Evolutionary conservation across 2,888 invertebrate genomes (phyloP), one percentile per base, ranked within the genome.

Genomic region (Zygothrica quintamaculata): DNA sequence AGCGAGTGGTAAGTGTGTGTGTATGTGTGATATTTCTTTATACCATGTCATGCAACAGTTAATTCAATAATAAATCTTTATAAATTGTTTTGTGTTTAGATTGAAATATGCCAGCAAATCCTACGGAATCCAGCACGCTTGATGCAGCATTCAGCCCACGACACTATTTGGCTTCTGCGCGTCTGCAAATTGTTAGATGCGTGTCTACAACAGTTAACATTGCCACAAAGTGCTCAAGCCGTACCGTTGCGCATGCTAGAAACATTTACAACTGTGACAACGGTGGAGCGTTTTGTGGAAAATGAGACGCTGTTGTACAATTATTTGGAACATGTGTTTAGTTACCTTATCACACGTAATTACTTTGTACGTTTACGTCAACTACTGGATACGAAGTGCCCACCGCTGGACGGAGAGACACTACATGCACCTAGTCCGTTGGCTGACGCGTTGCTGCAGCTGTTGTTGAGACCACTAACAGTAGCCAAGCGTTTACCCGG

Each of bases 161-260:
- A 91, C 51, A 48, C 79, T 1, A 77, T 88, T 15, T 91, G 91
- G 91, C 46, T 89, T 47, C 84, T 91, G 65, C 88, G 91, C 1
- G 84, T 91, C 0, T 90, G 90, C 47, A 91, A 90, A 46, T 57
- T 91, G 1, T 69, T 91, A 36, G 89, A 89, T 18, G 75, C 90
- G 1, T 91, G 91, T 57, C 75, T 91, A 13, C 80, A 88, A 26
- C 91, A 91, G 65, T 56, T 91, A 26, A 77, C 87, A 1, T 72
- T 85, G 3, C 86, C 90, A 1, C 88, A 89, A 11, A 73, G 82
- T 1, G 79, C 88, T 0, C 92, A 95, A 66, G 95, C 95, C 15
- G 93, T 96, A 50, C 95, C 96, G 3, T 92, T 97, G 62, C 93
- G 96, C 79, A 94, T 95, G 92, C 91, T 97, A 84, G 96, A 96